Evolutionary conservation across 2,113 vertebrate species (phyloP).

Genomic region (Pyxicephalus adspersus): DNA sequence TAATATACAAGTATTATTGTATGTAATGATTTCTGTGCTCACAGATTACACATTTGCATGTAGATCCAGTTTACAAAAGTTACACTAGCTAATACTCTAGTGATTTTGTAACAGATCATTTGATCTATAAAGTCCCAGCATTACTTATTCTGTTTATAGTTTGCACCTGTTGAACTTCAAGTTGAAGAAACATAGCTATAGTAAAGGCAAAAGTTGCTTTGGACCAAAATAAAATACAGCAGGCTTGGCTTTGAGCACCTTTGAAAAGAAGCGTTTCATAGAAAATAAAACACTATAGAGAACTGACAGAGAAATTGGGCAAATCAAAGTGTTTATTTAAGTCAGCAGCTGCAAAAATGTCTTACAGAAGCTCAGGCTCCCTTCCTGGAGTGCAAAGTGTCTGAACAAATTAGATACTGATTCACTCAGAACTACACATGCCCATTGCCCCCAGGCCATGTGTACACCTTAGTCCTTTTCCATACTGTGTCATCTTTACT

Average conservation of each 20-base stretch:
- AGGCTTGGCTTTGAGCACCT: neutral
- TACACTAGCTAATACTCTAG: neutral
- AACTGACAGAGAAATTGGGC: constrained; percentile 7
- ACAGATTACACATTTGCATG: too few relatives aligned
- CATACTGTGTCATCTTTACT: neutral
- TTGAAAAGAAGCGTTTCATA: constrained; percentile 5
- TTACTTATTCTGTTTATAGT: neutral
- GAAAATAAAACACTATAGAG: constrained; percentile 24
- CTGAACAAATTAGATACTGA: constrained; percentile 12
- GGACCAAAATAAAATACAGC: neutral
- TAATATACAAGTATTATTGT: too few relatives aligned
- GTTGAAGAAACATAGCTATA: neutral
- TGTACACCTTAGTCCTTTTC: neutral
- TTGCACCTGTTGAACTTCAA: neutral
- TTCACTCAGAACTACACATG: constrained; percentile 30
- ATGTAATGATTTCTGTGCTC: too few relatives aligned
- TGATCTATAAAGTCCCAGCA: neutral
- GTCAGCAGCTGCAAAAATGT: constrained; percentile 26
- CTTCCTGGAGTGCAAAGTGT: constrained; percentile 5
- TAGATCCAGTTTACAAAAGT: too few relatives aligned
- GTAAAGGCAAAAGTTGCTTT: neutral
- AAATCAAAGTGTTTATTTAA: constrained; percentile 34
- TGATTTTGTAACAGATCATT: neutral
- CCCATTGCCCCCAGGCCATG: constrained; percentile 9
- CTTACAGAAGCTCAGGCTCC: constrained; percentile 10